Percentiles rank a stretch among this genome's conserved stretches.
These are phyloP conservation scores for Pantala flavescens DNA, from an alignment of 1,140 invertebrate species.

Conservation along the genomic window DNA sequence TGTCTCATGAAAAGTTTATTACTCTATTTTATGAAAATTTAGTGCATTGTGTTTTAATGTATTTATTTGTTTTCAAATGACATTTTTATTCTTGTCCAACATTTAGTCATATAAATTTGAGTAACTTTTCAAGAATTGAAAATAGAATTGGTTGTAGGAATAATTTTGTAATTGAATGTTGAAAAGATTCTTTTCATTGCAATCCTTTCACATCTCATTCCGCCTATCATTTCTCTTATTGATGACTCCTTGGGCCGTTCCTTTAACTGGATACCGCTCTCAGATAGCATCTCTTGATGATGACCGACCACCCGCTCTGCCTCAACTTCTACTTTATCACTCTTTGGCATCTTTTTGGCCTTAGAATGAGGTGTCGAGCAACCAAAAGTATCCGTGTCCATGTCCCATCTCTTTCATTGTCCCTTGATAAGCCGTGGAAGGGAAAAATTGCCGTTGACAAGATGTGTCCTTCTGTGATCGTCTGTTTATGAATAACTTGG, in stretches of 20 bases:
- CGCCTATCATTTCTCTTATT: neutral
- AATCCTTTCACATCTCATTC: too few species aligned
- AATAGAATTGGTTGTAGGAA: too few species aligned
- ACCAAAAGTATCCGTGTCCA: neutral
- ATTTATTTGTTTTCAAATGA: neutral
- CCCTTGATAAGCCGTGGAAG: neutral
- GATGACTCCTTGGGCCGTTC: neutral
- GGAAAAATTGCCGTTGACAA: slow-evolving; percentile 1
- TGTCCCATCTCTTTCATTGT: neutral
- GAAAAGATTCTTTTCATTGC: too few species aligned
- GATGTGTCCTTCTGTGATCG: neutral
- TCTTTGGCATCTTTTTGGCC: neutral
- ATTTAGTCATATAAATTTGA: too few species aligned
- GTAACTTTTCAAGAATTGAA: too few species aligned
- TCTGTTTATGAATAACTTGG: neutral
- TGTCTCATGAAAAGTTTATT: too few species aligned
- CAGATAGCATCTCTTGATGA: neutral
- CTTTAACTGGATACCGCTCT: neutral
- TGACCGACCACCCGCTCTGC: neutral
- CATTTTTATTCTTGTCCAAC: neutral
- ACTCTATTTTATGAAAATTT: too few species aligned
- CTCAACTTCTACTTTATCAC: neutral
- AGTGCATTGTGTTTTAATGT: too few species aligned
- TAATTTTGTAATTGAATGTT: too few species aligned
- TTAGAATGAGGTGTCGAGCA: slow-evolving; percentile 1